Conservation (phyloP, 2,113 vertebrate genomes). For the Callopanchax toddi region DNA sequence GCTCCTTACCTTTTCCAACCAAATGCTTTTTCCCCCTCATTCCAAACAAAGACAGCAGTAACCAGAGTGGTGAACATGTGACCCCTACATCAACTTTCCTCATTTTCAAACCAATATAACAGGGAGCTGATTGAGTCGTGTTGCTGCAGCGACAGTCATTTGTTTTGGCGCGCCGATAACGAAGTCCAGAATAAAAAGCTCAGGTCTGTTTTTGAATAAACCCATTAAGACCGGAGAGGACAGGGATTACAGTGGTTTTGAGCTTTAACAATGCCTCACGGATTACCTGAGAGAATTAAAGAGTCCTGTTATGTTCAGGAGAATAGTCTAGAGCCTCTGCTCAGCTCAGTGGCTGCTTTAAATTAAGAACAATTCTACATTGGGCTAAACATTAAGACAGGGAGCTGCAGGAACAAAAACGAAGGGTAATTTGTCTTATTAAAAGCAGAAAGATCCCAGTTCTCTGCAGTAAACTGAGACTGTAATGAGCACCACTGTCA, state of each 20-base stretch:
- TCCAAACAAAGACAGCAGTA: conserved; percentile 28
- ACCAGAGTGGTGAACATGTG: conserved; percentile 25
- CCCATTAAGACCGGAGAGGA: conserved; percentile 45
- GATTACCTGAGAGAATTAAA: conserved; percentile 57
- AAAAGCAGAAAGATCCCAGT: background rate
- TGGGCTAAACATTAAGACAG: conserved; percentile 34
- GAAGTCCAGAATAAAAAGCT: conserved; percentile 7
- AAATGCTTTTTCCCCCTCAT: conserved; percentile 49
- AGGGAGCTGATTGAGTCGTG: background rate
- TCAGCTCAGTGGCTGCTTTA: conserved; percentile 21
- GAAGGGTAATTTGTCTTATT: conserved; percentile 40
- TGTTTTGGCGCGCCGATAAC: conserved; percentile 41
- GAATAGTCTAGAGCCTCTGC: conserved; percentile 39
- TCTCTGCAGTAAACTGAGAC: background rate
- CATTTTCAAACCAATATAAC: background rate
- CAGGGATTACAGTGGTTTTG: conserved; percentile 48
- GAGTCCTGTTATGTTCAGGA: conserved; percentile 25
- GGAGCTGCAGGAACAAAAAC: conserved; percentile 12
- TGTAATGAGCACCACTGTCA: conserved; percentile 6
- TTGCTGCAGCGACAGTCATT: conserved; percentile 14
- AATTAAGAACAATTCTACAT: conserved; percentile 50
- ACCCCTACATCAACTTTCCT: conserved; percentile 38
- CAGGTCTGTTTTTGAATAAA: conserved; percentile 42
- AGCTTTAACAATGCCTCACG: conserved; percentile 54
- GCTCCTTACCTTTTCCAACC: conserved; percentile 64